These are phyloP conservation scores for Enteromius treurensis DNA, from an alignment of 2,797 vertebrate species.

Conservation along the genomic window DNA sequence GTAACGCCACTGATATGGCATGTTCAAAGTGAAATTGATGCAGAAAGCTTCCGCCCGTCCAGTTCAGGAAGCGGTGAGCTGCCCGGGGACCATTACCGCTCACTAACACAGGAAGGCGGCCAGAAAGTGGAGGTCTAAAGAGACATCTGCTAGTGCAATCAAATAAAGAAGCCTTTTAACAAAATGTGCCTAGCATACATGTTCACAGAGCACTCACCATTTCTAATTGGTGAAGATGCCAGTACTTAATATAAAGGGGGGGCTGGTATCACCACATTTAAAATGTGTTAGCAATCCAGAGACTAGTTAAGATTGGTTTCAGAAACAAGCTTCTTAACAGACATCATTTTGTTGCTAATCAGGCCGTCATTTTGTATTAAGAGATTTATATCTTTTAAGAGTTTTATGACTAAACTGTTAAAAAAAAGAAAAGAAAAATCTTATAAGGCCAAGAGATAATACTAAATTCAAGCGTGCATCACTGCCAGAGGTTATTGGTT, in stretches of 20 bases:
- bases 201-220: slow-evolving; percentile 48
- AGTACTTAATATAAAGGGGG: not conserved
- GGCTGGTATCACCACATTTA: not conserved
- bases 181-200: slow-evolving; percentile 74
- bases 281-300: not conserved
- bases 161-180: slow-evolving; percentile 72
- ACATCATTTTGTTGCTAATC: not conserved
- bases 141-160: slow-evolving; percentile 81
- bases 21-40: slow-evolving; percentile 81
- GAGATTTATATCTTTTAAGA: slow-evolving; percentile 17
- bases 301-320: slow-evolving; percentile 20
- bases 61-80: slow-evolving; percentile 79
- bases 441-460: slow-evolving; percentile 26
- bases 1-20: slow-evolving; percentile 73
- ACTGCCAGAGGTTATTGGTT: slow-evolving; percentile 25
- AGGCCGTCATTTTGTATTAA: not conserved
- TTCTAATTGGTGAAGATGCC: slow-evolving; percentile 6
- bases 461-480: not conserved
- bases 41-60: slow-evolving; percentile 76
- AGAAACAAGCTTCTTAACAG: not conserved
- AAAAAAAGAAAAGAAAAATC: slow-evolving; percentile 19
- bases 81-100: slow-evolving; percentile 78
- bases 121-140: slow-evolving; percentile 76
- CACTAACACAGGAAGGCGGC: slow-evolving; percentile 77
- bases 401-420: slow-evolving; percentile 34